Evolutionary conservation across 1,140 invertebrate genomes (phyloP), one percentile per base, ranked within the genome.

Genomic region (Eupristina koningsbergeri): DNA sequence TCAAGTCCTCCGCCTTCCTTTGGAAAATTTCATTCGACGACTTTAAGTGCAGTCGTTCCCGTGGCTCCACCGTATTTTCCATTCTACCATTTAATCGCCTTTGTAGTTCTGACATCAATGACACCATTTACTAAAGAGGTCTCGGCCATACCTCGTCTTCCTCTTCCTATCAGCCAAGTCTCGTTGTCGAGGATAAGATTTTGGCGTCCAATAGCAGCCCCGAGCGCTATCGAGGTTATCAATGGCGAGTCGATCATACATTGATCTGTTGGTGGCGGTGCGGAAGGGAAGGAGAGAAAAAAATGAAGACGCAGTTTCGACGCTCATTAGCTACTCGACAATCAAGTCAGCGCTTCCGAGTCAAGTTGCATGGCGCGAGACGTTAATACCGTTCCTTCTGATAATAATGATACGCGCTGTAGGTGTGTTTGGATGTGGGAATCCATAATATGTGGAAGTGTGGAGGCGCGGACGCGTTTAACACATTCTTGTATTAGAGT

Each of bases 311-410:
- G 47, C 47, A 29, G 45, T 31, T n/a, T 39, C 63, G 41, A n/a
- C 1, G 36, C 82, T 88, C 87, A 89, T 90, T 89, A 90, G 87
- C 87, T 86, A 85, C 87, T 88, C 86, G 84, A 86, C 89, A 90
- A 89, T 90, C 88, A 89, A 90, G 86, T 86, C 86, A 87, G 87
- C 86, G 67, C 87, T 86, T 77, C 81, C 81, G 80, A 74, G 77
- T 79, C 77, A 17, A 19, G 75, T 45, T 13, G 39, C 17, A 34
- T 80, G 41, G 22, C 45, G 47, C 67, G 39, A 29, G 58, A 41
- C 47, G 47, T 50, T 50, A 50, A 50, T 50, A 50, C 47, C 17
- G 9, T 50, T 15, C 17, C 47, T 50, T n/a, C n/a, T n/a, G n/a
- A n/a, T n/a, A 45, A 7, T 3, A 17, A 2, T 17, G 50, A 19